Conservation (phyloP, 2,888 invertebrate genomes). For the Agriopis leucophaearia region DNA sequence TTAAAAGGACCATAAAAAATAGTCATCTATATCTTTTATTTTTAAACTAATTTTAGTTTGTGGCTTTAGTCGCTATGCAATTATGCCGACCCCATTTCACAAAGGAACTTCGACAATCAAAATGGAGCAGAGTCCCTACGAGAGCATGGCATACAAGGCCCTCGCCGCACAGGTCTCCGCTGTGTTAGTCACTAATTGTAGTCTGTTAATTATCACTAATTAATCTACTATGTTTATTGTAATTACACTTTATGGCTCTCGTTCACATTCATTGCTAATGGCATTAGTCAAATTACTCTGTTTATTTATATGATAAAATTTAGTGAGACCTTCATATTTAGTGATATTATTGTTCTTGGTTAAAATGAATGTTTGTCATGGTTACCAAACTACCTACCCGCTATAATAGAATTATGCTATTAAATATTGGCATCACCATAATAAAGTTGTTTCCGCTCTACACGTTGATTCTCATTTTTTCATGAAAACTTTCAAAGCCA, state of each 20-base stretch:
- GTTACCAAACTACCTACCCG: not conserved
- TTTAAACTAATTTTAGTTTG: too few species aligned
- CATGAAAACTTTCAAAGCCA: slow-evolving; percentile 63
- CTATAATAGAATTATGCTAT: not conserved
- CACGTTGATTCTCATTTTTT: slow-evolving; percentile 31
- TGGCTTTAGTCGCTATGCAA: too few species aligned
- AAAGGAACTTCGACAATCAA: too few species aligned
- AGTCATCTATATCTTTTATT: too few species aligned
- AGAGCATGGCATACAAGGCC: too few species aligned
- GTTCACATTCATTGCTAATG: not conserved
- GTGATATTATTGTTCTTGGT: not conserved
- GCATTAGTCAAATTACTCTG: slow-evolving; percentile 12
- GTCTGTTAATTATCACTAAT: slow-evolving; percentile 1
- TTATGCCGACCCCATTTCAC: too few species aligned
- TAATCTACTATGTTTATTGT: slow-evolving; percentile 12
- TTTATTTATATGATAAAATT: not conserved
- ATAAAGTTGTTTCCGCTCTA: not conserved
- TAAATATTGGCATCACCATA: not conserved
- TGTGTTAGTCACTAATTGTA: slow-evolving; percentile 5
- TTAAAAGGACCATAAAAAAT: too few species aligned
- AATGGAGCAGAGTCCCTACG: too few species aligned
- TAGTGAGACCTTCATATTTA: not conserved
- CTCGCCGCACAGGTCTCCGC: too few species aligned
- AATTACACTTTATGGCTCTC: slow-evolving; percentile 28
- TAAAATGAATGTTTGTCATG: not conserved